phyloP scores from a whole-genome alignment of 35 echinoderm and acorn worm species.

The Acanthaster planci region DNA sequence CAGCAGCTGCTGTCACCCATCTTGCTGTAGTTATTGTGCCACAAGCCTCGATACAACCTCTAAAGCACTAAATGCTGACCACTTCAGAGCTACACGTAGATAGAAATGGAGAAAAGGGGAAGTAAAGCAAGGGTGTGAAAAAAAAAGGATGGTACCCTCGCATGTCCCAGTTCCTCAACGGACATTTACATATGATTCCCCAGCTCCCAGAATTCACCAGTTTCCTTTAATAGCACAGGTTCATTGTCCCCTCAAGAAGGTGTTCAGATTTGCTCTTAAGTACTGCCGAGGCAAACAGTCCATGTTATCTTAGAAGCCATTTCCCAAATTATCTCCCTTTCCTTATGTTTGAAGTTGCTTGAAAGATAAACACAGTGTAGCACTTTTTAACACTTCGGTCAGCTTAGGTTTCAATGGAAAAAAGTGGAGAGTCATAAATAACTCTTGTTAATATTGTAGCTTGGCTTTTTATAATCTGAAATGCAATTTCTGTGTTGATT shows the following conservation, averaged over 20 bases:
- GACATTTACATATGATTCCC: not conserved
- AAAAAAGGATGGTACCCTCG: not conserved
- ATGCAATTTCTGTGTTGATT: too few relatives aligned
- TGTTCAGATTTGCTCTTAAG: constrained; percentile 16
- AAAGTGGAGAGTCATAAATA: too few relatives aligned
- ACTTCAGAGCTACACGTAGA: not conserved
- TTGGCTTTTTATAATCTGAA: too few relatives aligned
- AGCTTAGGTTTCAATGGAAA: too few relatives aligned
- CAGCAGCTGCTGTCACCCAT: not conserved
- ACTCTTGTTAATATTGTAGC: too few relatives aligned
- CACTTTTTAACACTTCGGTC: not conserved
- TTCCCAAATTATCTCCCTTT: constrained; percentile 6
- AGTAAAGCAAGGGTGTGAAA: not conserved
- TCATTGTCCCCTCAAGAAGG: constrained; percentile 14
- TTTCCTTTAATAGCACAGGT: not conserved
- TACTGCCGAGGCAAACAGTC: not conserved
- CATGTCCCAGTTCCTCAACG: not conserved
- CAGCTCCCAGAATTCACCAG: not conserved
- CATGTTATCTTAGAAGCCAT: constrained; percentile 26
- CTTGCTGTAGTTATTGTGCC: not conserved
- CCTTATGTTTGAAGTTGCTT: not conserved
- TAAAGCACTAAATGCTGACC: constrained; percentile 22
- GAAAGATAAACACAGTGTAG: constrained; percentile 13
- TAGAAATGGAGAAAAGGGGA: not conserved
- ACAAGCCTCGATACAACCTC: not conserved